Evolutionary conservation across 2,797 vertebrate species (phyloP).

Genomic region (Rallus crepitans): DNA sequence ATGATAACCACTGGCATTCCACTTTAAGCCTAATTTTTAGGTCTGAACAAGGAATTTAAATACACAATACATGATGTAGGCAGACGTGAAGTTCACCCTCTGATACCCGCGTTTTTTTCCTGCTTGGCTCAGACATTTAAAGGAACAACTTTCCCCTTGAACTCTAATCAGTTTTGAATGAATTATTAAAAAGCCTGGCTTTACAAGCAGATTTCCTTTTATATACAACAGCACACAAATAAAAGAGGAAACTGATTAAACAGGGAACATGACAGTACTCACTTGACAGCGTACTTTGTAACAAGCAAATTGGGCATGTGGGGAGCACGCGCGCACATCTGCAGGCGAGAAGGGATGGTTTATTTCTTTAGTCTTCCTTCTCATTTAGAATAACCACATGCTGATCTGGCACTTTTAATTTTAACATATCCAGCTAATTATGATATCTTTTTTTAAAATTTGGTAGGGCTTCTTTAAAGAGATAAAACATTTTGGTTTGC

Average conservation of each 20-base stretch:
- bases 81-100: constrained; percentile 15
- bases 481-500: constrained; percentile 2
- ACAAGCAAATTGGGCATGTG: constrained; percentile 60
- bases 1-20: background rate
- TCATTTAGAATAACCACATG: background rate
- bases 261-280: constrained; percentile 47
- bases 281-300: constrained; percentile 55
- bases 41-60: background rate
- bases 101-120: background rate
- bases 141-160: constrained; percentile 54
- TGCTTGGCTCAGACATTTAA: constrained; percentile 47
- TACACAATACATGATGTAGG: background rate
- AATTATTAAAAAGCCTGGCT: constrained; percentile 67
- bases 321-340: constrained; percentile 16
- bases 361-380: background rate
- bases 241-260: constrained; percentile 66
- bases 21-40: background rate
- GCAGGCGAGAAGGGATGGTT: background rate
- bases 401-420: constrained; percentile 6
- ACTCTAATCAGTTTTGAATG: constrained; percentile 65
- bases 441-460: background rate
- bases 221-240: constrained; percentile 38
- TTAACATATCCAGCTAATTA: background rate
- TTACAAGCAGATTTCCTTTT: constrained; percentile 63
- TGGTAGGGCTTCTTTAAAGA: background rate